Evolutionary conservation across 2,113 vertebrate species (phyloP).

Genomic region (Chrysochloris asiatica): DNA sequence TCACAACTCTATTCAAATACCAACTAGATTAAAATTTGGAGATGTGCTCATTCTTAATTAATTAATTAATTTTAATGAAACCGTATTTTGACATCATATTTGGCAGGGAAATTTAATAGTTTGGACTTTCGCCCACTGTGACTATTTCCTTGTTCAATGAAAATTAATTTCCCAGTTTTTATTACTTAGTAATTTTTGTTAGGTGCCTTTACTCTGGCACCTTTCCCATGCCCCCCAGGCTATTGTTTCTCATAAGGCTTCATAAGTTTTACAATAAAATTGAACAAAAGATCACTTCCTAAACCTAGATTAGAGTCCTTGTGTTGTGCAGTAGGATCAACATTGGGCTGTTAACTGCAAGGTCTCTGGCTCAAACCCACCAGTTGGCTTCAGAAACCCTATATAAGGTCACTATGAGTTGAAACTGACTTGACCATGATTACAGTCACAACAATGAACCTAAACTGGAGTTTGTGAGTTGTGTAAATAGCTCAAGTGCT

Average conservation of each 20-base stretch:
- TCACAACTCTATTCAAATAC: not conserved
- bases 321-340: no score
- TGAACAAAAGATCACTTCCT: not conserved
- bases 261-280: not conserved
- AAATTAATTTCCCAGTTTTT: constrained; percentile 25
- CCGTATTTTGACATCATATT: not conserved
- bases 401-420: no score
- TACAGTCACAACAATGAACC: no score
- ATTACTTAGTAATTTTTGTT: not conserved
- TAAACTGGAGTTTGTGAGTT: not conserved
- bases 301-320: not conserved
- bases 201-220: not conserved
- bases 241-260: not conserved
- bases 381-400: no score
- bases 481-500: not conserved
- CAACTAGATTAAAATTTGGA: not conserved
- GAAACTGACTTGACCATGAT: no score
- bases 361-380: no score
- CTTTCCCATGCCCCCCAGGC: not conserved
- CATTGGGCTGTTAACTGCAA: no score
- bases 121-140: not conserved
- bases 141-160: not conserved
- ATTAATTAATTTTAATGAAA: not conserved
- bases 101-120: not conserved
- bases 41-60: constrained; percentile 24